Conservation (phyloP, 92 coral and sea anemone species). For the Pocillopora grandis region DNA sequence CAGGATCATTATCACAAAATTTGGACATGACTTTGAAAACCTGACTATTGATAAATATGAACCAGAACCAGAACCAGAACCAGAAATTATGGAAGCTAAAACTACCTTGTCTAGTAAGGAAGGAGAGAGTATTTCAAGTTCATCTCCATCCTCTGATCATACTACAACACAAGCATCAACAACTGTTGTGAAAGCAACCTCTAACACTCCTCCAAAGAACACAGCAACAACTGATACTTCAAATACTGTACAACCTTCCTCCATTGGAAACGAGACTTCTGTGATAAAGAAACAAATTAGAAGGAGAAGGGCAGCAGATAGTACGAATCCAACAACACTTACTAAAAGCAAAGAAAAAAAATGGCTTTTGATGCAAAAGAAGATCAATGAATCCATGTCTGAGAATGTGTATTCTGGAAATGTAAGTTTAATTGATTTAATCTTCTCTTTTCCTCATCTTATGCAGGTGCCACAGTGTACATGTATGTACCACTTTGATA, state of each 20-base stretch:
- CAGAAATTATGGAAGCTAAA: too few relatives aligned
- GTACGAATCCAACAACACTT: not conserved
- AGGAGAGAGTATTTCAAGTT: not conserved
- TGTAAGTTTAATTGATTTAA: not conserved
- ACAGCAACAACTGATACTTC: not conserved
- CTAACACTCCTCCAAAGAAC: not conserved
- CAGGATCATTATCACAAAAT: conserved; percentile 58
- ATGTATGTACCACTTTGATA: too few relatives aligned
- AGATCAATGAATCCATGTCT: not conserved
- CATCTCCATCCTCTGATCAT: not conserved
- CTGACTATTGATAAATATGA: conserved; percentile 2
- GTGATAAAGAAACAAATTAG: too few relatives aligned
- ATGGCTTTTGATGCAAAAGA: conserved; percentile 1
- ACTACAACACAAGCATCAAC: not conserved
- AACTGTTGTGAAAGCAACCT: not conserved
- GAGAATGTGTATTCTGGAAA: conserved; percentile 15
- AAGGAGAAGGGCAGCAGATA: conserved; percentile 31
- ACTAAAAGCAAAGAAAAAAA: not conserved
- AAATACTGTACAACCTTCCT: not conserved
- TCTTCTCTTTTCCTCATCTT: too few relatives aligned
- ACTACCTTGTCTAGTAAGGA: too few relatives aligned
- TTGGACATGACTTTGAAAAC: conserved; percentile 61
- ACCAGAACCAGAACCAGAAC: too few relatives aligned
- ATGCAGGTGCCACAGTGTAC: too few relatives aligned
- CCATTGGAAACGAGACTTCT: not conserved